These are phyloP conservation scores for Scaptomyza tumidula DNA, from an alignment of 2,888 invertebrate genomes.

Conservation along the genomic window DNA sequence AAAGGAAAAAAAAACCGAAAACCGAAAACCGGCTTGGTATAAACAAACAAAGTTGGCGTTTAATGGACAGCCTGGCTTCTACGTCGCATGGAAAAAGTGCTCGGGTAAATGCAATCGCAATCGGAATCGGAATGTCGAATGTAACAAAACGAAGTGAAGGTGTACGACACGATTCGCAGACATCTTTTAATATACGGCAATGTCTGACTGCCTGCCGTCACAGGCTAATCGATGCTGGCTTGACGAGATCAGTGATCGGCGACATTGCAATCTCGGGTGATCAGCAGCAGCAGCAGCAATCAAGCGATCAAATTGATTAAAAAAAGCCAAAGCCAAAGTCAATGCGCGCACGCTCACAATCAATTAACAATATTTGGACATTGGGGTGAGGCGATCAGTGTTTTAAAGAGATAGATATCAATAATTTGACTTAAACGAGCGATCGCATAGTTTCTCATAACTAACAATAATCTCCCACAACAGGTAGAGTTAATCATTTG, in stretches of 20 bases:
- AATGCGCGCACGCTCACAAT: slow-evolving; percentile 75
- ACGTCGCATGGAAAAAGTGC: slow-evolving; percentile 41
- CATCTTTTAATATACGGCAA: not conserved
- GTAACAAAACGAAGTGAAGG: slow-evolving; percentile 68
- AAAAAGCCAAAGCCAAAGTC: slow-evolving; percentile 71
- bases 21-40: slow-evolving; percentile 62
- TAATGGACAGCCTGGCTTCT: slow-evolving; percentile 39
- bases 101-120: slow-evolving; percentile 61
- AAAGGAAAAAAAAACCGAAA: too few species aligned
- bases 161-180: slow-evolving; percentile 47
- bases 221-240: slow-evolving; percentile 62
- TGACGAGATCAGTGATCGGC: slow-evolving; percentile 64
- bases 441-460: not conserved
- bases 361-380: slow-evolving; percentile 69
- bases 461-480: slow-evolving; percentile 38
- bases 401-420: slow-evolving; percentile 53
- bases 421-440: slow-evolving; percentile 1
- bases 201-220: slow-evolving; percentile 8
- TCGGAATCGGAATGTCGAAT: slow-evolving; percentile 60
- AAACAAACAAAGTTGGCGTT: slow-evolving; percentile 9
- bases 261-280: slow-evolving; percentile 24
- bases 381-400: slow-evolving; percentile 39
- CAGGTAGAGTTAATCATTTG: slow-evolving; percentile 40
- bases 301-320: slow-evolving; percentile 67
- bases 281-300: slow-evolving; percentile 24